Evolutionary conservation across 2,113 vertebrate genomes (phyloP).

Genomic region (Equus przewalskii): DNA sequence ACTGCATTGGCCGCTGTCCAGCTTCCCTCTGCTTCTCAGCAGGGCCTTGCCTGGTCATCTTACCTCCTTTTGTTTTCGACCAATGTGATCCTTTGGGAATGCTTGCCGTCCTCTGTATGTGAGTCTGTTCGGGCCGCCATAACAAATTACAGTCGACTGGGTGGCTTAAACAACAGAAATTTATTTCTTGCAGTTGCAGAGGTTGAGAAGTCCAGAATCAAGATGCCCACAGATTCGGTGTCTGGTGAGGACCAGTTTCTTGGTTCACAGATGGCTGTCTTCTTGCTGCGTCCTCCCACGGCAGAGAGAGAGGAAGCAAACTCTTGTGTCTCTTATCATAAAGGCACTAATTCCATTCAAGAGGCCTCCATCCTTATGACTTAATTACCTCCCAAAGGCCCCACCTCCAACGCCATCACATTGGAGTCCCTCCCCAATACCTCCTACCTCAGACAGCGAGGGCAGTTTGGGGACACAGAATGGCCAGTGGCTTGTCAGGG

Average conservation of each 20-base stretch:
- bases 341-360: not conserved
- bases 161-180: not conserved
- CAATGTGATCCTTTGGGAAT: not conserved
- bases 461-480: not conserved
- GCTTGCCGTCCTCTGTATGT: not conserved
- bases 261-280: not conserved
- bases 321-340: not conserved
- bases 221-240: not conserved
- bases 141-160: not conserved
- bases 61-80: not conserved
- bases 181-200: not conserved
- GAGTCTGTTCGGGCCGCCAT: not conserved
- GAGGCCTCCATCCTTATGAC: not conserved
- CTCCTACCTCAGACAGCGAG: not conserved
- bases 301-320: not conserved
- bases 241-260: not conserved
- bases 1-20: fast-evolving
- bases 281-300: not conserved
- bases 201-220: not conserved
- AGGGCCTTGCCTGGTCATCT: not conserved
- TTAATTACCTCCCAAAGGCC: not conserved
- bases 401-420: not conserved
- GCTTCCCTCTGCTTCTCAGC: not conserved
- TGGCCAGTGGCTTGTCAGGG: not conserved
- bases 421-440: not conserved